A percentile compares a stretch with the other conserved stretches of the same genome.
Evolutionary conservation across 1,140 invertebrate species (phyloP).

Genomic region (Scaptodrosophila lebanonensis): DNA sequence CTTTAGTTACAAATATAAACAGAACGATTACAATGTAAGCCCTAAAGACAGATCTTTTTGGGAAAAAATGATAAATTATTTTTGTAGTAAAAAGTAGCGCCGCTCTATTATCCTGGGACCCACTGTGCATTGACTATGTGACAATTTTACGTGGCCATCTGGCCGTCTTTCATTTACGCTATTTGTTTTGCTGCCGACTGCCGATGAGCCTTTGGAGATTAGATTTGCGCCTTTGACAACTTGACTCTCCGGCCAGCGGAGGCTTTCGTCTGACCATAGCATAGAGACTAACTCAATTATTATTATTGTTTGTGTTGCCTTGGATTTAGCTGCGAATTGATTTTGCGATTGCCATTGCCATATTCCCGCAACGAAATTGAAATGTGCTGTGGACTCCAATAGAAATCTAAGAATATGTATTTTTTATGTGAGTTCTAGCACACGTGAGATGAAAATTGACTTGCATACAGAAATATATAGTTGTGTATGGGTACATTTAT

Average conservation of each 20-base stretch:
- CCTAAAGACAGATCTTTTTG: no score
- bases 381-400: constrained; percentile 13
- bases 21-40: no score
- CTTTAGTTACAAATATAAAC: no score
- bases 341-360: constrained; percentile 23
- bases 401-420: no score
- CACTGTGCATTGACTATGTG: constrained; percentile 18
- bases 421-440: no score
- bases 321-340: constrained; percentile 20
- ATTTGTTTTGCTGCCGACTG: constrained; percentile 63
- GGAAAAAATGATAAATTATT: no score
- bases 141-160: constrained; percentile 49
- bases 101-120: no score
- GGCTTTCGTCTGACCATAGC: constrained; percentile 16
- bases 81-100: no score
- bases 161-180: constrained; percentile 61
- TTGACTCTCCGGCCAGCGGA: constrained; percentile 37
- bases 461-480: no score
- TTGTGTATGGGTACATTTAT: no score
- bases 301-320: constrained; percentile 53
- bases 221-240: constrained; percentile 53
- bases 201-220: constrained; percentile 47
- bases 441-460: no score
- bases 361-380: constrained; percentile 45
- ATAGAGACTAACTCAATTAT: constrained; percentile 59